These are phyloP conservation scores for Drosophila rufa DNA, from an alignment of 1,140 invertebrate genomes.

Conservation along the genomic window DNA sequence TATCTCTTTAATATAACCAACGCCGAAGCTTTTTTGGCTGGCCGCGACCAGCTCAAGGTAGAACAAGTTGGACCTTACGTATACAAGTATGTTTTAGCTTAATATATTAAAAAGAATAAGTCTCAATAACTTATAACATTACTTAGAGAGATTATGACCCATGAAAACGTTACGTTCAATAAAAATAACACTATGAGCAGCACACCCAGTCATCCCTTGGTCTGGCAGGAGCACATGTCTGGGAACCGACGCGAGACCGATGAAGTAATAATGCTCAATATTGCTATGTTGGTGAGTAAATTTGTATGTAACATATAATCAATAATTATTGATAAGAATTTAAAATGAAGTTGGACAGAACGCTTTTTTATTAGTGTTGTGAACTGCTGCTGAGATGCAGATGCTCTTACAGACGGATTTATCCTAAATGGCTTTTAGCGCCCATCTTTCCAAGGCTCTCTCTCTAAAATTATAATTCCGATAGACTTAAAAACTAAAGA, in stretches of 20 bases:
- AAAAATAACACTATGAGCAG: constrained; percentile 90
- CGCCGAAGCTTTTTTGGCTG: constrained; percentile 90
- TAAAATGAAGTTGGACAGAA: no score
- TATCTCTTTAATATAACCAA: constrained; percentile 96
- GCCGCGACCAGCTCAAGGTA: constrained; percentile 90
- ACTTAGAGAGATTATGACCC: constrained; percentile 87
- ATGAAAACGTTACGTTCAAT: constrained; percentile 90
- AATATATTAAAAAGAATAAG: no score
- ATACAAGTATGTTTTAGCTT: constrained; percentile 87
- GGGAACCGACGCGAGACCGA: constrained; percentile 91
- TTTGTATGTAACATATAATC: no score
- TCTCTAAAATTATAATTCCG: no score
- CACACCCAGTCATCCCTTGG: constrained; percentile 89
- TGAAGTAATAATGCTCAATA: constrained; percentile 92
- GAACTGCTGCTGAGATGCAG: no score
- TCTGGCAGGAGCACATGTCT: constrained; percentile 90
- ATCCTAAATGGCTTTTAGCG: no score
- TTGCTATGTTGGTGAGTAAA: constrained; percentile 89
- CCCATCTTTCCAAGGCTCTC: no score
- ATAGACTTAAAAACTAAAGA: no score
- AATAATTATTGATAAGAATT: no score
- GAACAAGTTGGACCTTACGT: constrained; percentile 95
- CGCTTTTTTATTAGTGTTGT: no score
- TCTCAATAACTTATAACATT: no score
- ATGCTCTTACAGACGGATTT: no score